Evolutionary conservation across 2,113 vertebrate species (phyloP), one percentile per base, ranked within the genome.

Genomic region (Neogobius melanostomus): DNA sequence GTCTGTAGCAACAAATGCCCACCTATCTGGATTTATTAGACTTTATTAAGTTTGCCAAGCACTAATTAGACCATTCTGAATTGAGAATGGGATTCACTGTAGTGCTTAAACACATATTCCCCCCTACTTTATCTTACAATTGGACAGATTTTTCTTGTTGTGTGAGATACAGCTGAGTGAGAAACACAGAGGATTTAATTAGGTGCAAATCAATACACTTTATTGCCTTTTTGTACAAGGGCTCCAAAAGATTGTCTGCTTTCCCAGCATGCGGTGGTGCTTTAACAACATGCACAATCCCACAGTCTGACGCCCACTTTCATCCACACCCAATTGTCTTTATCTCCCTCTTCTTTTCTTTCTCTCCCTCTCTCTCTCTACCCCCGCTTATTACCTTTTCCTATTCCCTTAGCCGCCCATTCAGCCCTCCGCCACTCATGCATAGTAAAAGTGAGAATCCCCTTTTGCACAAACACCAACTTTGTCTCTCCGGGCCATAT

Each of bases 401-500:
- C 49, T 46, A 12, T 36, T 36, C 2, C 67, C 43, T 14, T 28
- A n/a, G 54, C 61, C 52, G 53, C 69, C 60, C 64, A 79, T 89
- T 86, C 77, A 82, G 16, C 21, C 79, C 53, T 80, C 77, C 69
- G 81, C 64, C 66, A 62, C 75, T 82, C 82, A 84, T 68, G 81
- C 80, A 68, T 78, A 61, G 67, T 54, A 72, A 65, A 75, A 80
- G 81, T 47, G 62, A 42, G 62, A 64, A 71, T 65, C 82, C 42
- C 75, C 71, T 68, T 49, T 69, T 54, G 46, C 72, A 82, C 73
- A 76, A 66, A 78, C 79, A 76, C 77, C 74, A 87, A 87, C 82
- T 64, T 74, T 43, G 85, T 88, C 86, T 84, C 84, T 76, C 5
- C 52, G 70, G 80, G 84, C 85, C 89, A 90, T 88, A 88, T 88